A percentile compares a stretch with the other conserved stretches of the same genome.
Evolutionary conservation across 2,888 invertebrate genomes (phyloP).

Genomic region (Lasius fuliginosus): DNA sequence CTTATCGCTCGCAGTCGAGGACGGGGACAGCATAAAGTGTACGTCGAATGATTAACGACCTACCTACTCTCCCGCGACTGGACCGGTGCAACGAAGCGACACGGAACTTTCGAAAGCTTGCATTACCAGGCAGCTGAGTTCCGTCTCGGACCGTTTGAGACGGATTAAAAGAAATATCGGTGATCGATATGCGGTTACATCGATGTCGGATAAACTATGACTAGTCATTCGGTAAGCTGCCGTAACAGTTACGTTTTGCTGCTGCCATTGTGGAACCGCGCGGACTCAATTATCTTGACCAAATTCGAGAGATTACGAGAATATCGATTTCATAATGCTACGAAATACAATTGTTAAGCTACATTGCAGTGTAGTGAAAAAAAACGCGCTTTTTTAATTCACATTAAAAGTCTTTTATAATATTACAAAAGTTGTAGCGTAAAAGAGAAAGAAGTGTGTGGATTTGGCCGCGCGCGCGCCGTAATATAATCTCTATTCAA

Average conservation of each 20-base stretch:
- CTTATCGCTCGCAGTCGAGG: slow-evolving; percentile 62
- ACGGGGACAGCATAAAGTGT: slow-evolving; percentile 49
- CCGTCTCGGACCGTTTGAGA: slow-evolving; percentile 65
- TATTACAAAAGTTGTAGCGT: background rate
- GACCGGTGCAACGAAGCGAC: slow-evolving; percentile 62
- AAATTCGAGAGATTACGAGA: background rate
- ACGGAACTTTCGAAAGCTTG: slow-evolving; percentile 64
- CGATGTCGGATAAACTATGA: slow-evolving; percentile 35
- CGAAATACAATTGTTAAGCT: background rate
- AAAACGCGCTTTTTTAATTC: slow-evolving; percentile 25
- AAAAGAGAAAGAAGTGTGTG: background rate
- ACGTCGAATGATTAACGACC: slow-evolving; percentile 70
- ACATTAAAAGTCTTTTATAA: background rate
- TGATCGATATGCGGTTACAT: slow-evolving; percentile 42
- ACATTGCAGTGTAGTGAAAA: background rate
- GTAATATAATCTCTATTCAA: too few species aligned
- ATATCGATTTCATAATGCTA: background rate
- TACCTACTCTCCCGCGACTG: slow-evolving; percentile 52
- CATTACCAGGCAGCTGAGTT: slow-evolving; percentile 60
- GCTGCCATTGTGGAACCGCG: background rate
- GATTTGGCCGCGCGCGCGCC: too few species aligned
- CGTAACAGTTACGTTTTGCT: slow-evolving; percentile 36
- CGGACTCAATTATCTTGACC: background rate
- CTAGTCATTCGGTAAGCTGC: slow-evolving; percentile 32
- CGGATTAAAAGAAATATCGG: slow-evolving; percentile 56